phyloP scores from a whole-genome alignment of 2,888 invertebrate genomes.

The Aphodius granarius region DNA sequence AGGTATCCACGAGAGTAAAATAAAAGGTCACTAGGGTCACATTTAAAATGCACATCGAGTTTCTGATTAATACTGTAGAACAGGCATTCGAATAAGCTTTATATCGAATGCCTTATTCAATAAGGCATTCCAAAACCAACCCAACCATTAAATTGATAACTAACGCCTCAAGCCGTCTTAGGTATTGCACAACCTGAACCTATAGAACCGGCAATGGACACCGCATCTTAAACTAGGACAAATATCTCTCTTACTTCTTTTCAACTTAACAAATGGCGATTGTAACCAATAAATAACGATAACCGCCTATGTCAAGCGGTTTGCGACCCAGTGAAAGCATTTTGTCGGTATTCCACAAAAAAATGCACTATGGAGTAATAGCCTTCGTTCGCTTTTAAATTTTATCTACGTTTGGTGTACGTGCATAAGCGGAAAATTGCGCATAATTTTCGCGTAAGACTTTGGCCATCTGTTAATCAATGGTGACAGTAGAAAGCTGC shows the following conservation, averaged over 20 bases:
- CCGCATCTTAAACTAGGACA: background rate
- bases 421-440: background rate
- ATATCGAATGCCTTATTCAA: too few species aligned
- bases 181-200: background rate
- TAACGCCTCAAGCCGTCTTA: background rate
- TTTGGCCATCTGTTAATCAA: background rate
- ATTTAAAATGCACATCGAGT: too few species aligned
- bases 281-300: background rate
- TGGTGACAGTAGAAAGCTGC: background rate
- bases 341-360: background rate
- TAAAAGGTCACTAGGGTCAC: too few species aligned
- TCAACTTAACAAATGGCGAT: background rate
- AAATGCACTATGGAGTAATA: background rate
- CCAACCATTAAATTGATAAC: background rate
- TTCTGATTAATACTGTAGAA: too few species aligned
- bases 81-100: too few species aligned
- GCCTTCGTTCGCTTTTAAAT: background rate
- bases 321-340: background rate
- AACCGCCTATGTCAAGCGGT: background rate
- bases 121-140: background rate
- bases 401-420: background rate
- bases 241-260: background rate
- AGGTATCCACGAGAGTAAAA: too few species aligned
- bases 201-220: background rate
- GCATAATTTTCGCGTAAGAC: background rate